A percentile compares a stretch with the other conserved stretches of the same genome.
Evolutionary conservation across 2,113 vertebrate genomes (phyloP).

Genomic region (Elephantulus edwardii): DNA sequence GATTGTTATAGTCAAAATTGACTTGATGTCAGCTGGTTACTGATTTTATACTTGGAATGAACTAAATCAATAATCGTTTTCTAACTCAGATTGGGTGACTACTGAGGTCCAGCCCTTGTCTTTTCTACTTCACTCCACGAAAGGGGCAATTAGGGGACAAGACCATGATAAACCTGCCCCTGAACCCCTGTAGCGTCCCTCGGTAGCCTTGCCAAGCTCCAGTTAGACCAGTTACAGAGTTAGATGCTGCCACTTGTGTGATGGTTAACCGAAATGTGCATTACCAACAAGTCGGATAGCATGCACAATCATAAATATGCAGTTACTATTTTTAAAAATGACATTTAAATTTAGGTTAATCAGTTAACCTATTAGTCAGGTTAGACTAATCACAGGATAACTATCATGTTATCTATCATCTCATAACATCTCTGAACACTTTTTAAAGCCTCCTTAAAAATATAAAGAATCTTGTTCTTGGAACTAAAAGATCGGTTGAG

Average conservation of each 20-base stretch:
- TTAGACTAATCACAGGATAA: slow-evolving; percentile 53
- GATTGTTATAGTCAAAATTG: too few relatives aligned
- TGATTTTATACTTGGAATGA: not conserved
- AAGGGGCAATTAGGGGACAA: not conserved
- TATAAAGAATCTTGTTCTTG: slow-evolving; percentile 68
- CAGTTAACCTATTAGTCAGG: slow-evolving; percentile 41
- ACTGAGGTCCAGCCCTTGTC: not conserved
- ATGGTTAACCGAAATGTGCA: not conserved
- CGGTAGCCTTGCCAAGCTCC: not conserved
- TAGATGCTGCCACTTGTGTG: not conserved
- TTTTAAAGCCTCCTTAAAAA: slow-evolving; percentile 72
- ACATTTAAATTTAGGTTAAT: slow-evolving; percentile 57
- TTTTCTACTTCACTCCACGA: not conserved
- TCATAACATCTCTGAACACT: slow-evolving; percentile 9
- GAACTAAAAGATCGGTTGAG: slow-evolving; percentile 67
- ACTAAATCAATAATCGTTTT: not conserved
- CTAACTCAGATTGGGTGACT: not conserved
- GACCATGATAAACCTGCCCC: not conserved
- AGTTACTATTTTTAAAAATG: slow-evolving; percentile 53
- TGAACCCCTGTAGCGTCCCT: not conserved
- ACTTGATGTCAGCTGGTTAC: not conserved
- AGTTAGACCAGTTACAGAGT: not conserved
- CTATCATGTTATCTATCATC: slow-evolving; percentile 43
- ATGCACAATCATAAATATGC: slow-evolving; percentile 10
- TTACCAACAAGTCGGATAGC: too few relatives aligned